These are phyloP conservation scores for Quiscalus mexicanus DNA, from an alignment of 2,113 vertebrate species.

Conservation along the genomic window DNA sequence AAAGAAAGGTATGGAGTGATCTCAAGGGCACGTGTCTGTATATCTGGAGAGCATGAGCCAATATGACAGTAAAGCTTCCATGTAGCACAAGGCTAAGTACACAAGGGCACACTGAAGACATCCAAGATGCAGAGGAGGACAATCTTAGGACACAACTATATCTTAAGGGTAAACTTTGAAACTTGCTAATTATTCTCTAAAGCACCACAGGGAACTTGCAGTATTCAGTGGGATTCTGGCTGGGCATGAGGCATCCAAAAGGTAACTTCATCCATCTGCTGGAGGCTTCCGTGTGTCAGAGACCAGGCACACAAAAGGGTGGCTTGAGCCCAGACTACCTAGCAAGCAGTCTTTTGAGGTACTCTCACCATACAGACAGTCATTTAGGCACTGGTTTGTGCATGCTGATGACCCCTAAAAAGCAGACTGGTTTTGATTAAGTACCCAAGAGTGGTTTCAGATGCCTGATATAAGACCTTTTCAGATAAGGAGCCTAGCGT, in stretches of 20 bases:
- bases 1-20: background rate
- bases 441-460: background rate
- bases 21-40: accelerated
- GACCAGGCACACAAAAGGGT: background rate
- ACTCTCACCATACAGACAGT: background rate
- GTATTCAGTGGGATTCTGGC: background rate
- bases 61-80: background rate
- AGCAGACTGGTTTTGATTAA: background rate
- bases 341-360: background rate
- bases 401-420: background rate
- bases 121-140: background rate
- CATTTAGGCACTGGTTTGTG: background rate
- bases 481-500: background rate
- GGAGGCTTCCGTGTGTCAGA: background rate
- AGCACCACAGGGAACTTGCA: background rate
- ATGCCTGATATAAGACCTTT: background rate
- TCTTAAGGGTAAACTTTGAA: background rate
- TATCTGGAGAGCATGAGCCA: background rate
- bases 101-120: background rate
- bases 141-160: background rate
- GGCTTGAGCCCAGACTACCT: background rate
- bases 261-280: background rate
- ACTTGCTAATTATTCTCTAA: background rate
- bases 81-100: background rate
- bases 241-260: background rate